Conservation (phyloP, 2,113 vertebrate species). For the Pan paniscus region DNA sequence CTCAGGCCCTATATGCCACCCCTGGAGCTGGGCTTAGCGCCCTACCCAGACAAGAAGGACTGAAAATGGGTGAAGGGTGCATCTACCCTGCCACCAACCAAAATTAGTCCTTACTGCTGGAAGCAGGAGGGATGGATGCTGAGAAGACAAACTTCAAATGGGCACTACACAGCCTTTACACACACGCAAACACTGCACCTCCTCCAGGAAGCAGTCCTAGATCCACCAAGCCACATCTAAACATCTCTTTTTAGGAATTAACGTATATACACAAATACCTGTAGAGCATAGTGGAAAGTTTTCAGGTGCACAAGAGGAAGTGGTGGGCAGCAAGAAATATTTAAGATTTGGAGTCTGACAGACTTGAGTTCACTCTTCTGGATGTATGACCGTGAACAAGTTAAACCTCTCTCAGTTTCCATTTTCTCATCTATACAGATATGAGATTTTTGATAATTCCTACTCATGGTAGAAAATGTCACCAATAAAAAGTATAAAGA, state of each 20-base stretch:
- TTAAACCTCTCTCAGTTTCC: background rate
- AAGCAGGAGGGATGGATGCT: background rate
- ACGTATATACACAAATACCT: background rate
- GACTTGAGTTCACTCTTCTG: background rate
- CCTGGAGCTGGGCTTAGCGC: background rate
- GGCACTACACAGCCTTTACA: fast-evolving
- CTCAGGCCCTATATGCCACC: background rate
- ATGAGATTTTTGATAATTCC: background rate
- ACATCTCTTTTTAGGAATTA: background rate
- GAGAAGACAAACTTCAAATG: background rate
- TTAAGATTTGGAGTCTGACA: background rate
- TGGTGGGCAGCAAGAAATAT: background rate
- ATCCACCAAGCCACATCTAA: background rate
- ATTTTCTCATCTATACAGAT: background rate
- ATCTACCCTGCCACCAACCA: no score
- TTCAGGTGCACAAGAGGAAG: background rate
- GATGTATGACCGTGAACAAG: background rate
- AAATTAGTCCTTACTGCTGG: background rate
- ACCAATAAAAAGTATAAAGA: background rate
- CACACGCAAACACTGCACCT: background rate
- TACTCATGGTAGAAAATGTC: background rate
- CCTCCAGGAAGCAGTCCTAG: background rate
- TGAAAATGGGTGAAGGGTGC: background rate
- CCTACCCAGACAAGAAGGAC: background rate
- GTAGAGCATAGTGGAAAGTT: background rate